phyloP scores from a whole-genome alignment of 2,888 invertebrate species.

The Diarsia dahlii region DNA sequence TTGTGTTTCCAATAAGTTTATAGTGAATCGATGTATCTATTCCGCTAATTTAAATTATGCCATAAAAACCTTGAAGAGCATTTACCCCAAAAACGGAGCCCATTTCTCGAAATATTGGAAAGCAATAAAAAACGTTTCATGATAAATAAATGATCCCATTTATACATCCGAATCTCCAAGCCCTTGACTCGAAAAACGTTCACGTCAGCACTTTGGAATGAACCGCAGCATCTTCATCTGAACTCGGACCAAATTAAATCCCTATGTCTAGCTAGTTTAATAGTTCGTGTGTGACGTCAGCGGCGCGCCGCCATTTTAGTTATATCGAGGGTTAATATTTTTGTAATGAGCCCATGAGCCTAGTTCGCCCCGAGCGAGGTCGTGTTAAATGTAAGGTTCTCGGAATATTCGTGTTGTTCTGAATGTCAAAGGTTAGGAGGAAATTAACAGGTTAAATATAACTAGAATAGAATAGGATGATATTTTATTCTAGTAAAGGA shows the following conservation, averaged over 20 bases:
- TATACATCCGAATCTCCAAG: slow-evolving; percentile 20
- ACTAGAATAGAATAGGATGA: not conserved
- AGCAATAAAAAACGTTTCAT: slow-evolving; percentile 1
- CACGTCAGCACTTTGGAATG: slow-evolving; percentile 43
- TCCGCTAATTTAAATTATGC: not conserved
- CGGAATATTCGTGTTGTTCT: slow-evolving; percentile 20
- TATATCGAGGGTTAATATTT: slow-evolving; percentile 60
- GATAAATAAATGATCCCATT: slow-evolving; percentile 14
- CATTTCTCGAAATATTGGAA: slow-evolving; percentile 19
- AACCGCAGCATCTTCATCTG: slow-evolving; percentile 18
- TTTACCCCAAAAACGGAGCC: not conserved
- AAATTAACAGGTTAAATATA: slow-evolving; percentile 2
- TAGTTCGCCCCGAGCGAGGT: slow-evolving; percentile 30
- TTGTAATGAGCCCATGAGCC: slow-evolving; percentile 45
- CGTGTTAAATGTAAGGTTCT: slow-evolving; percentile 36
- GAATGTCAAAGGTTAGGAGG: slow-evolving; percentile 44
- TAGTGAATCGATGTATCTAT: not conserved
- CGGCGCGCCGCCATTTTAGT: slow-evolving; percentile 41
- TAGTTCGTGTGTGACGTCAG: slow-evolving; percentile 33
- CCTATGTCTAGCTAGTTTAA: slow-evolving; percentile 28
- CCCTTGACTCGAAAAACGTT: slow-evolving; percentile 30
- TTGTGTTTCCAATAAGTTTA: not conserved
- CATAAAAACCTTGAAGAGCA: slow-evolving; percentile 6
- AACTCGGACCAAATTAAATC: slow-evolving; percentile 20
- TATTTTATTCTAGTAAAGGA: not conserved